Conservation (phyloP, 1,140 invertebrate genomes). For the Aethina tumida region DNA sequence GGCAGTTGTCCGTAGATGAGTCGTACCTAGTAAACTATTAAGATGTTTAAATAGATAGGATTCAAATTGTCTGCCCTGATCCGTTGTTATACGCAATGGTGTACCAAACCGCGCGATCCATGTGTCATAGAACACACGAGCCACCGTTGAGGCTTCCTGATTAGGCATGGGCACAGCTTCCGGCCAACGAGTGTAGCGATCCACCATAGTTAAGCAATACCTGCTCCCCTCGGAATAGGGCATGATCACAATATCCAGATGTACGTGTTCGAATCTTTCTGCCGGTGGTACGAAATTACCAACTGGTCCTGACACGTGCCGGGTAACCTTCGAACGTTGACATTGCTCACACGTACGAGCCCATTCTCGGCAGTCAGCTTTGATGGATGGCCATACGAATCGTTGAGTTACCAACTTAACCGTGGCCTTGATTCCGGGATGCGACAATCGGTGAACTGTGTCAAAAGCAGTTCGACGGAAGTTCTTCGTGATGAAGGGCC, state of each 20-base stretch:
- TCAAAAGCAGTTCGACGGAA: no score
- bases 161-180: slow-evolving; percentile 34
- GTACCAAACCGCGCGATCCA: slow-evolving; percentile 35
- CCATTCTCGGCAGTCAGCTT: no score
- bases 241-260: slow-evolving; percentile 42
- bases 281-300: no score
- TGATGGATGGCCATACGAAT: no score
- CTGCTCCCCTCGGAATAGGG: slow-evolving; percentile 25
- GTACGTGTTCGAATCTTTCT: slow-evolving; percentile 34
- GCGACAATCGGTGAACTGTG: no score
- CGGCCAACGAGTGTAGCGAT: slow-evolving; percentile 38
- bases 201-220: slow-evolving; percentile 38
- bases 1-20: slow-evolving; percentile 5
- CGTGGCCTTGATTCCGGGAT: no score
- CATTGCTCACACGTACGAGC: no score
- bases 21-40: slow-evolving; percentile 1
- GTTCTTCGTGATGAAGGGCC: no score
- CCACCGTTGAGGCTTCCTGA: slow-evolving; percentile 28
- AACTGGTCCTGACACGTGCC: no score
- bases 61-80: slow-evolving; percentile 36
- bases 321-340: no score
- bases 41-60: slow-evolving; percentile 8
- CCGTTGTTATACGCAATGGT: slow-evolving; percentile 32
- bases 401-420: no score
- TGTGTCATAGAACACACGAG: slow-evolving; percentile 18